A percentile compares a stretch with the other conserved stretches of the same genome.
Conservation (phyloP, 2,113 vertebrate genomes). For the Channa argus region DNA sequence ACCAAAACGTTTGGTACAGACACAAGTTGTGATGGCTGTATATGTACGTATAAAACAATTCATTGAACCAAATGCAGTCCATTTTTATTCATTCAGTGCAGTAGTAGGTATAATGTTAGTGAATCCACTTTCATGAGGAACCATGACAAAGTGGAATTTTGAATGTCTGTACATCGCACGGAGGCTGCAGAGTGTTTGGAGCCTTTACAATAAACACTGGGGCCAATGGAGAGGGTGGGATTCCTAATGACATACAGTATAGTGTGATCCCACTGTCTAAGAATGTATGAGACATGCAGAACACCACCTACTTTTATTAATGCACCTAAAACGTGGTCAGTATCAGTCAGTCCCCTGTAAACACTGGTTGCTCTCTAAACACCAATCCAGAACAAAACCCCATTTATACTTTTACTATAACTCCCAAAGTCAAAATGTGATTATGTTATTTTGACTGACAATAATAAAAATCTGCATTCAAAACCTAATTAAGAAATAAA, state of each 20-base stretch:
- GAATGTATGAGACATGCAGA: conserved; percentile 69
- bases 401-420: neutral
- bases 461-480: too few relatives aligned
- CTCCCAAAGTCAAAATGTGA: neutral
- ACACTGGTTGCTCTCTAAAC: neutral
- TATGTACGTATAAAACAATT: too few relatives aligned
- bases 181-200: neutral
- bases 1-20: too few relatives aligned
- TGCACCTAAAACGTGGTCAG: neutral
- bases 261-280: conserved; percentile 56
- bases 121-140: neutral
- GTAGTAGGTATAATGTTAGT: neutral
- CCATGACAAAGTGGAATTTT: neutral
- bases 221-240: conserved; percentile 26
- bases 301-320: conserved; percentile 43
- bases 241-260: conserved; percentile 12
- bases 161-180: neutral
- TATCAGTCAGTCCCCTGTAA: neutral
- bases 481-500: too few relatives aligned
- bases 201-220: neutral
- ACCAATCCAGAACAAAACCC: neutral
- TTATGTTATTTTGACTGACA: too few relatives aligned
- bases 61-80: too few relatives aligned
- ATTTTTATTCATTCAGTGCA: too few relatives aligned
- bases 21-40: too few relatives aligned